Evolutionary conservation across 2,888 invertebrate species (phyloP).

Genomic region (Xestoiulus laeticollis): DNA sequence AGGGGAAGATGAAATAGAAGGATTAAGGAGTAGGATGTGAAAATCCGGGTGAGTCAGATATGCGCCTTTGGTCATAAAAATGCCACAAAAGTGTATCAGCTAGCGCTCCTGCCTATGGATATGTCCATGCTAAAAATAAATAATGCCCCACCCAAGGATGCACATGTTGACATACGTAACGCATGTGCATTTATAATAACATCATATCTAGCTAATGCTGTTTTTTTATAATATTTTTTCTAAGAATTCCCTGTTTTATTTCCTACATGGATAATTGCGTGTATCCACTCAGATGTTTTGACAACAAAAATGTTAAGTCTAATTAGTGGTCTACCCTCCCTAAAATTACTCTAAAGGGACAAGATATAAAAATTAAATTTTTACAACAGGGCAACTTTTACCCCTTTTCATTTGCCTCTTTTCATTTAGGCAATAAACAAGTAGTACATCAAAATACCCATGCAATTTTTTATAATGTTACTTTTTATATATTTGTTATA

Average conservation of each 20-base stretch:
- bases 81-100: slow-evolving; percentile 10
- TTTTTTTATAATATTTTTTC: background rate
- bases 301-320: background rate
- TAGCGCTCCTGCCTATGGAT: background rate
- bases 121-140: slow-evolving; percentile 2
- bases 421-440: too few relatives aligned
- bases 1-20: background rate
- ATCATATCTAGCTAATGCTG: background rate
- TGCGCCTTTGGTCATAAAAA: background rate
- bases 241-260: background rate
- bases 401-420: too few relatives aligned
- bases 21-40: background rate
- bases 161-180: background rate
- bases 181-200: background rate
- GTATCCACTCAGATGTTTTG: background rate
- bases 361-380: background rate
- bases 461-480: too few relatives aligned
- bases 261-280: background rate
- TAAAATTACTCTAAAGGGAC: background rate
- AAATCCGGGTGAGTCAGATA: slow-evolving; percentile 1
- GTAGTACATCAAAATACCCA: background rate
- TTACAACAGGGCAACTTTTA: background rate
- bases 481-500: background rate
- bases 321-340: background rate
- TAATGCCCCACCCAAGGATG: slow-evolving; percentile 27